Conservation (phyloP, 2,888 invertebrate species). For the Phrixothrix hirtus region DNA sequence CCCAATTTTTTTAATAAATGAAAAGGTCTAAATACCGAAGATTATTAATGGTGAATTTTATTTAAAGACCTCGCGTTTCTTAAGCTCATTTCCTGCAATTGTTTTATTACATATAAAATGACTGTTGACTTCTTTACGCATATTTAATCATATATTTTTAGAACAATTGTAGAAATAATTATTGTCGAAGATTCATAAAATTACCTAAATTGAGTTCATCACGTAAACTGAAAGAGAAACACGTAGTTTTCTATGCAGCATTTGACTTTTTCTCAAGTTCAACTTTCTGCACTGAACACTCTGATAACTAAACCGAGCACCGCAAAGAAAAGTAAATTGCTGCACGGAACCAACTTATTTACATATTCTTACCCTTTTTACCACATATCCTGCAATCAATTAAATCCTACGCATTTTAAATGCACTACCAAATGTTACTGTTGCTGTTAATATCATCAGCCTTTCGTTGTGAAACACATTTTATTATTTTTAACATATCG, state of each 20-base stretch:
- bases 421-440: no score
- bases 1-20: background rate
- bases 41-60: no score
- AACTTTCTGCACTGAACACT: constrained; percentile 29
- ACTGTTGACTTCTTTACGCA: no score
- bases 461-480: no score
- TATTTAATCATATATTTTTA: no score
- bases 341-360: constrained; percentile 13
- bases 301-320: constrained; percentile 23
- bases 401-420: no score
- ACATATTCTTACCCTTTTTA: constrained; percentile 7
- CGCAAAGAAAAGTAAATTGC: constrained; percentile 23
- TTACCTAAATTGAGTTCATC: background rate
- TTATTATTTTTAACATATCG: no score
- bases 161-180: background rate
- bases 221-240: constrained; percentile 19
- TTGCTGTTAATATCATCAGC: no score
- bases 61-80: no score
- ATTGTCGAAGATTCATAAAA: background rate
- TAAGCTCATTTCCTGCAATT: no score
- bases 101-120: no score
- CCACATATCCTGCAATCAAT: no score
- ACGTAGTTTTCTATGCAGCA: constrained; percentile 5
- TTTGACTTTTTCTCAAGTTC: constrained; percentile 22
- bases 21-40: background rate